A percentile compares a stretch with the other conserved stretches of the same genome.
phyloP scores from a whole-genome alignment of 2,888 invertebrate genomes.

The Arenicola marina region DNA sequence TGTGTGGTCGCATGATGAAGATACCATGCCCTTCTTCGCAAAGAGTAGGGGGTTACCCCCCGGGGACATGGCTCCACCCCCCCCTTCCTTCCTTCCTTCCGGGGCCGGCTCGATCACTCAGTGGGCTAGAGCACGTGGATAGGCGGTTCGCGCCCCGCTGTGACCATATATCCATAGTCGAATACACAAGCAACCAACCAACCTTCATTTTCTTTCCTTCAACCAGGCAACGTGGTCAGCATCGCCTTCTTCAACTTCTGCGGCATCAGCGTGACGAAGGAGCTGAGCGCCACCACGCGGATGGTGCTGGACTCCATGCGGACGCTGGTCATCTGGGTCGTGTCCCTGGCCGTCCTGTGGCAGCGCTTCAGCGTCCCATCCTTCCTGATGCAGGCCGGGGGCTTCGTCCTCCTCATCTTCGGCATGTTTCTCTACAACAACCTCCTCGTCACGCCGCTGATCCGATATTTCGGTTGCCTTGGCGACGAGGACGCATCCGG shows the following conservation, averaged over 20 bases:
- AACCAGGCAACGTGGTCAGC: constrained; percentile 76
- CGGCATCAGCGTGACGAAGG: constrained; percentile 89
- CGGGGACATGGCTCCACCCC: no score
- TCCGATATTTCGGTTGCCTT: neutral
- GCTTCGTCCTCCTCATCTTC: constrained; percentile 71
- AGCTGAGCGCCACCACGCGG: constrained; percentile 87
- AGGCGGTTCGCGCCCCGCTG: no score
- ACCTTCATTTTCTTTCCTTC: constrained; percentile 25
- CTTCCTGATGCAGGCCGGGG: constrained; percentile 63
- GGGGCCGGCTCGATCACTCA: no score
- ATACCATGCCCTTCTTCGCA: no score
- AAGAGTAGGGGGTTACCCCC: no score
- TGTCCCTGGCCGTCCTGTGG: constrained; percentile 75
- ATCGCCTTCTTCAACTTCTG: constrained; percentile 94
- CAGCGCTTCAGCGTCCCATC: constrained; percentile 68
- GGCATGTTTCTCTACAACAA: constrained; percentile 85
- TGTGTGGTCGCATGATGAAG: no score
- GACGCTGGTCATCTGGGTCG: constrained; percentile 87
- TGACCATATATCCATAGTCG: no score
- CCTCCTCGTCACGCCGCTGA: constrained; percentile 46
- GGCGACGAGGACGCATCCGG: no score
- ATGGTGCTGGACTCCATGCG: constrained; percentile 89
- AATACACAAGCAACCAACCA: no score
- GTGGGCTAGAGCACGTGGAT: no score
- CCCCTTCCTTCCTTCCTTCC: no score